Evolutionary conservation across 2,113 vertebrate genomes (phyloP), one percentile per base, ranked within the genome.

Genomic region (Lophochroa leadbeateri): DNA sequence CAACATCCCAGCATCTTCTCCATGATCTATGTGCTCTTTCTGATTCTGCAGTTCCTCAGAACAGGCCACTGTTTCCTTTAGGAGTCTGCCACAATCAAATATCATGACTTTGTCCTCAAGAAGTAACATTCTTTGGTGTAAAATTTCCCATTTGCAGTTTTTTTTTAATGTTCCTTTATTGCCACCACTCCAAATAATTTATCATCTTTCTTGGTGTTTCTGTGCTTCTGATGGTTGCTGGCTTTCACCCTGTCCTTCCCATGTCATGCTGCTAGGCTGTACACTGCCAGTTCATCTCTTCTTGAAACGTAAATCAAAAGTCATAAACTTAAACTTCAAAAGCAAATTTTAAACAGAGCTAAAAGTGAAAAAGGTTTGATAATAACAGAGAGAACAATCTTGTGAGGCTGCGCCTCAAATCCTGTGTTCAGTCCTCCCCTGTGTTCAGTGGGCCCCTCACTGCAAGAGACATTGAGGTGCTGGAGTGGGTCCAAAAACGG

Each of bases 71-170:
- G 0, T 77, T 80, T 61, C 41, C 41, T 71, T 70, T 28, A 65
- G 88, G 33, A 91, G 64, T n/a, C 25, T 41, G 33, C 55, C 69
- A 47, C 18, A 60, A 20, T 88, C 68, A 68, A 82, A 33, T 58
- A 49, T 35, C 29, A 10, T 6, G 28, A 60, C n/a, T 69, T 41
- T 2, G 1, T 76, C 86, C 71, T 86, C 49, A 63, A 72, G 29
- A 75, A 76, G n/a, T 72, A 63, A 27, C 19, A 10, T 69, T 46
- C 13, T 77, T 79, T 9, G 13, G 28, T 90, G 39, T 88, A 84
- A 77, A 58, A 83, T 74, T 91, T 74, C 53, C 64, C 68, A 58
- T 31, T 49, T 74, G 37, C 35, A 43, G 55, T 31, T 94, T 86
- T 44, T 44, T 63, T 69, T 82, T 93, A 80, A 31, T 44, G 29